Conservation (phyloP, 2,888 invertebrate species). For the Bimastos eiseni region DNA sequence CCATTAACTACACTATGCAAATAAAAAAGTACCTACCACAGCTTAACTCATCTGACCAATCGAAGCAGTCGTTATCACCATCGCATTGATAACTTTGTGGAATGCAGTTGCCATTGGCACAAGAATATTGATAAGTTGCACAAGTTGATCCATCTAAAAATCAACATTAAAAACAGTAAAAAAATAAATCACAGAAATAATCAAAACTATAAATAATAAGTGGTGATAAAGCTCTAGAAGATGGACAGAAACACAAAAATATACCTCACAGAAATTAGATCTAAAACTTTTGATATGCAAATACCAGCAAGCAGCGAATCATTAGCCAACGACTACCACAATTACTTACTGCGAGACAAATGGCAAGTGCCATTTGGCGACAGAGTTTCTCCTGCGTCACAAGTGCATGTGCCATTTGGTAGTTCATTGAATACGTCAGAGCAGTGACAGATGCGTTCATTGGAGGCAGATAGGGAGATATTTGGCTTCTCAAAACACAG, state of each 20-base stretch:
- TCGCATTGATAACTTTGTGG: conserved; percentile 49
- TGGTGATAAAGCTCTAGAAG: not conserved
- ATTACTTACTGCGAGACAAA: not conserved
- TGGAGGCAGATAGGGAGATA: not conserved
- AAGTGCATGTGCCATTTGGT: not conserved
- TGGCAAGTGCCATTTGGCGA: conserved; percentile 20
- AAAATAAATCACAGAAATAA: not conserved
- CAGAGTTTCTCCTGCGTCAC: not conserved
- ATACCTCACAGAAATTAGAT: not conserved
- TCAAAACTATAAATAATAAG: not conserved
- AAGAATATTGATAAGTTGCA: conserved; percentile 37
- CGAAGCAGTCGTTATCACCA: conserved; percentile 49
- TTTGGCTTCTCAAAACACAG: conserved; percentile 29
- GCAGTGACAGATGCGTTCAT: conserved; percentile 65
- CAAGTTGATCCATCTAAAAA: not conserved
- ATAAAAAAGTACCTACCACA: conserved; percentile 43
- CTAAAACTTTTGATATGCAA: not conserved
- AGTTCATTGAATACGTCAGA: conserved; percentile 70
- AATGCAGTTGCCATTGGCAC: conserved; percentile 53
- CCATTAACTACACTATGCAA: not conserved
- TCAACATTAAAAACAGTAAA: not conserved
- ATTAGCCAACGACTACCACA: not conserved
- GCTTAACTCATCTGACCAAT: conserved; percentile 48
- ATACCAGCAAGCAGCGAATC: not conserved
- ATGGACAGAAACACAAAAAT: not conserved